Evolutionary conservation across 2,113 vertebrate genomes (phyloP), one percentile per base, ranked within the genome.

Genomic region (Galeopterus variegatus): DNA sequence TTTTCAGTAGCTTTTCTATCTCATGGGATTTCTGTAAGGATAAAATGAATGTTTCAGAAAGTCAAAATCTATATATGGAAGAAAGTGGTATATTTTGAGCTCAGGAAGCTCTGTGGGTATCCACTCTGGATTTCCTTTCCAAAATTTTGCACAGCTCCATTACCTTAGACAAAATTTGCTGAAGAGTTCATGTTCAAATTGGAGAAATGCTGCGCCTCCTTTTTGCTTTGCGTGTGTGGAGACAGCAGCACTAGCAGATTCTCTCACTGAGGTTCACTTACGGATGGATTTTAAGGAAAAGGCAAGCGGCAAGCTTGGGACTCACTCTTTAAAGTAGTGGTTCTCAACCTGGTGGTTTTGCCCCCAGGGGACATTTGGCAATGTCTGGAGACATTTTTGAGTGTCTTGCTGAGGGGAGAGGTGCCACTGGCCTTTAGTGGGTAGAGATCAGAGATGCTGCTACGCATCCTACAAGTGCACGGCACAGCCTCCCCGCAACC

Each of bases 41-140:
- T 92, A 73, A 85, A 80, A 76, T 94, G 80, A 87, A 90, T 85
- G 73, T 95, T 70, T 56, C 80, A 95, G 88, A 95, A 97, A 97
- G 90, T 84, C 72, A 69, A 24, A 94, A 62, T 82, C 96, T 97
- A 88, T 94, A 96, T 95, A 94, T 96, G 93, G 94, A 81, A 95
- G 84, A 96, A 93, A 88, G 76, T n/a, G 36, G 69, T 85, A 21
- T 96, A 94, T 96, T 96, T 97, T 76, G 81, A 96, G 62, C 36
- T 96, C 96, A 87, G 95, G 94, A 72, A 26, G 62, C 94, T 92
- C 77, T 97, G 65, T 94, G 98, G 88, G 54, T 88, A 52, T 94
- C 70, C 79, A 93, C 72, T 97, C 88, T 94, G 94, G 93, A 90
- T 88, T 96, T 96, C 90, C 95, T 94, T 85, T 83, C 81, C 90